Conservation (phyloP, 2,113 vertebrate genomes). For the Entomyzon cyanotis region DNA sequence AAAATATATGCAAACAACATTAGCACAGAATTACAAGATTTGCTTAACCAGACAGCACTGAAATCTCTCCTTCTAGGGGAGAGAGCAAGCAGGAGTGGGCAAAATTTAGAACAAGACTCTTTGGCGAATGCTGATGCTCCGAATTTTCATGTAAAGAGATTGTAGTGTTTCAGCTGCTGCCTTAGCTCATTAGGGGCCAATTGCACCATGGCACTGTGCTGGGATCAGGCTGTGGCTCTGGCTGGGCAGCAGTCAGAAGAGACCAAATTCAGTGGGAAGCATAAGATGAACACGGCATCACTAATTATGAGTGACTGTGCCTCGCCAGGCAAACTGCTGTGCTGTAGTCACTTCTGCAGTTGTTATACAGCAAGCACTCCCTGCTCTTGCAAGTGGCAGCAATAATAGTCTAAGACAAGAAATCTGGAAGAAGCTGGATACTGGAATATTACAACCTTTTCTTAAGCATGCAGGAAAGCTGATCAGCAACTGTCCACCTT, state of each 20-base stretch:
- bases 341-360: neutral
- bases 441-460: neutral
- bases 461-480: neutral
- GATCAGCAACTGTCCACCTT: neutral
- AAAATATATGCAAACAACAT: neutral
- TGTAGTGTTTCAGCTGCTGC: neutral
- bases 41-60: neutral
- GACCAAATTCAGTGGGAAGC: neutral
- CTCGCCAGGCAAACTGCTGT: neutral
- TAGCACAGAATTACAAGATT: neutral
- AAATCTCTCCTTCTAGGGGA: neutral
- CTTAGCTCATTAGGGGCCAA: neutral
- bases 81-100: neutral
- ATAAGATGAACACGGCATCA: accelerated
- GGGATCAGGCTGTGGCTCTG: neutral
- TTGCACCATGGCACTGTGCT: neutral
- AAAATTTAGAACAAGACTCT: neutral
- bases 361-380: neutral
- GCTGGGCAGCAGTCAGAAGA: neutral
- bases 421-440: neutral
- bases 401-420: neutral
- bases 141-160: neutral
- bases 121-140: neutral
- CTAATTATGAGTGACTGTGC: neutral
- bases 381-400: neutral